Base-by-base conservation (phyloP, 1,140 invertebrate species). In the Delia radicum region DNA sequence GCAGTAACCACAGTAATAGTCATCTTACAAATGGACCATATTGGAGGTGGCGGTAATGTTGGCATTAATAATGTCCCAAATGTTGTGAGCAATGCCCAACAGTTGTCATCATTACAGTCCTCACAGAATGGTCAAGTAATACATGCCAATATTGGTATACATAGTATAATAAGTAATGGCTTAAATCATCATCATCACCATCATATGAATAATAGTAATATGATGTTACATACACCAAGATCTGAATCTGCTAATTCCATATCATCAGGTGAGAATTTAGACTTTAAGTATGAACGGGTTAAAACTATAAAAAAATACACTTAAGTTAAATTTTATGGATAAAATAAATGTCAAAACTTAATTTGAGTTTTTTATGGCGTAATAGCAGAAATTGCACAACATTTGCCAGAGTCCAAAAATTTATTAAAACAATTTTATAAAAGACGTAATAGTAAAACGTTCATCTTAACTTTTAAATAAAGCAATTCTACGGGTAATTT, bases 211-310 rank as follows among this genome's bases (percentile, higher is more conserved):
- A 31, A 48, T 69, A 80, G 88, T 88, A 79, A 78, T 78, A 80
- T 78, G 75, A 81, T 84, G 81, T 81, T 85, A 18, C 84, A 86
- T 63, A 86, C 84, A 72, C 85, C 84, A 73, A 81, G 85, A 55
- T 86, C 84, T 76, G 83, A 85, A 72, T 86, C 85, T 28, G 85
- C 81, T 13, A 86, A 86, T 83, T 86, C 85, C 62, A 84, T 86
- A 77, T 86, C 85, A 79, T 86, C 85, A 86, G 85, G 85, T 86
- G 78, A 86, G 62, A n/a, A n/a, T n/a, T n/a, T n/a, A n/a, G n/a
- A n/a, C n/a, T n/a, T n/a, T n/a, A n/a, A n/a, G n/a, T n/a, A n/a
- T n/a, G n/a, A n/a, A n/a, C n/a, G n/a, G n/a, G n/a, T n/a, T n/a
- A n/a, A n/a, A n/a, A n/a, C n/a, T n/a, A n/a, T n/a, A n/a, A n/a